phyloP scores from a whole-genome alignment of 1,140 invertebrate species.

The Nomia melanderi region DNA sequence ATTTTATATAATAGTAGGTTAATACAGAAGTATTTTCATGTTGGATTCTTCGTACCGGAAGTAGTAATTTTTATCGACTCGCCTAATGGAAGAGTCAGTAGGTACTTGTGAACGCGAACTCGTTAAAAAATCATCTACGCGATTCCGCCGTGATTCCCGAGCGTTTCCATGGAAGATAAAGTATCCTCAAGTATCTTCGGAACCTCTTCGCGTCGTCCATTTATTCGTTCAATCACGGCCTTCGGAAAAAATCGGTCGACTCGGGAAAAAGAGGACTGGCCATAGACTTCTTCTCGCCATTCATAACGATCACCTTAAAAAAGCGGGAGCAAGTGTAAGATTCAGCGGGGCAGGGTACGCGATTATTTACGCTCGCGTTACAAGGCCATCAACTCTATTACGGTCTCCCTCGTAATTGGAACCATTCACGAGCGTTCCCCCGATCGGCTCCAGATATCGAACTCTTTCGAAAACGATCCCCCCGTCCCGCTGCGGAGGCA shows the following conservation, averaged over 20 bases:
- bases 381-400: neutral
- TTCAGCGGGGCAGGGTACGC: neutral
- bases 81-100: too few species aligned
- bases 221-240: neutral
- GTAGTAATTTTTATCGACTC: too few species aligned
- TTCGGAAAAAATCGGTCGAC: neutral
- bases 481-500: neutral
- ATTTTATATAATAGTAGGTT: too few species aligned
- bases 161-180: too few species aligned
- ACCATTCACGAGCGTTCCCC: neutral
- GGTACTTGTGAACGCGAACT: too few species aligned
- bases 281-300: neutral
- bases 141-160: too few species aligned
- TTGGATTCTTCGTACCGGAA: too few species aligned
- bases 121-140: too few species aligned
- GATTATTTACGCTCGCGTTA: neutral
- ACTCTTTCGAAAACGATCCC: constrained; percentile 8
- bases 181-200: too few species aligned
- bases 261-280: neutral
- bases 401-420: too few species aligned
- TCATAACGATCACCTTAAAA: neutral
- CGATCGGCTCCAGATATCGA: neutral
- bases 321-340: neutral
- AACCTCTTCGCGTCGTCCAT: too few species aligned
- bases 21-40: too few species aligned